Base-by-base conservation (phyloP, 1,140 invertebrate genomes). In the Portunus trituberculatus region DNA sequence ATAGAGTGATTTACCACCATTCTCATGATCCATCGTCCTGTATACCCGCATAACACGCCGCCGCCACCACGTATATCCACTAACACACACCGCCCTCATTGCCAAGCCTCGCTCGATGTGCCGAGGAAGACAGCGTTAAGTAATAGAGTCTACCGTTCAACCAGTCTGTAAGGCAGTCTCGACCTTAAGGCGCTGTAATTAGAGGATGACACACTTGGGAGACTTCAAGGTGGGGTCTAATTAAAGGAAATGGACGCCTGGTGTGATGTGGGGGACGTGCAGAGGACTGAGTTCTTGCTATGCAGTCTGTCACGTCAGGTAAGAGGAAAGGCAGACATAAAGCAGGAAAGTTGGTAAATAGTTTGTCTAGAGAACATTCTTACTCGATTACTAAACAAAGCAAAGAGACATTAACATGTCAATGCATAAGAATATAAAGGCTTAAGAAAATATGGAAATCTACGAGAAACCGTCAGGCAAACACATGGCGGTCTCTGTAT, bases 171-270 rank as follows among this genome's bases (percentile, higher is more conserved):
- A 1, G 67, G 67, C 20, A 76, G 67, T 8, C 25, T 76, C 67
- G 67, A 25, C 67, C n/a, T 76, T 76, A 76, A n/a, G 20, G 67
- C 67, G 12, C 20, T 25, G 67, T 76, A 76, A 76, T 76, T 76
- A 76, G 67, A 76, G 67, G 67, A 76, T 76, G 67, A 76, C 20
- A 76, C 67, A 76, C 67, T 20, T 76, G 67, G 67, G 67, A 76
- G 67, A 25, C 67, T 20, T 76, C 67, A 76, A 76, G 67, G 20
- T 76, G 67, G 67, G 67, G 67, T 76, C 20, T 76, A 76, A 76
- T 76, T 76, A 76, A 76, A 20, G 67, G 20, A 76, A n/a, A 76
- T 76, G 67, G 67, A 76, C 67, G 67, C 67, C 67, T 20, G 67
- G 67, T 76, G 67, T 76, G 67, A 76, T 76, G 67, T n/a, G 67